Evolutionary conservation across 2,113 vertebrate species (phyloP), one percentile per base, ranked within the genome.

Genomic region (Coreoperca whiteheadi): DNA sequence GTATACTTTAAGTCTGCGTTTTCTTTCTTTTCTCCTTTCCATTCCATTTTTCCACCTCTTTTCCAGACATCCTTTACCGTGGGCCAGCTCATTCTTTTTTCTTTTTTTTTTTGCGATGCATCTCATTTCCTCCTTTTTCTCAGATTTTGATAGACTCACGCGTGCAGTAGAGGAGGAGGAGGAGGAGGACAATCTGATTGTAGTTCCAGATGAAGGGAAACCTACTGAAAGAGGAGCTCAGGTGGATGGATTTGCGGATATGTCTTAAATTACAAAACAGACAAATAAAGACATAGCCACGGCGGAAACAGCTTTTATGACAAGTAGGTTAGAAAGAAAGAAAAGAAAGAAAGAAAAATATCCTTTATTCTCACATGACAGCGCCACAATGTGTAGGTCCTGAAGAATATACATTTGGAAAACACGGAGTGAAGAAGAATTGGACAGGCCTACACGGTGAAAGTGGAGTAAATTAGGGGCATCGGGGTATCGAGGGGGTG

Each of bases 21-120:
- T 96, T 95, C 94, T 95, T 95, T 94, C 93, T 93, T 93, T 95
- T 95, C 93, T 94, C 92, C 93, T 94, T 94, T 94, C 93, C 94
- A 91, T 94, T 94, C 93, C 92, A 93, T 94, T 94, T 92, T 93
- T 93, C 93, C 90, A 93, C 92, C 92, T 88, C 89, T 93, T 94
- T 96, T 91, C 90, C 90, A 93, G 91, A 92, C 93, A 95, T 95
- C 93, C 94, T 93, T 94, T 93, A 93, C 87, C 85, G 81, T 87
- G 90, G 87, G 86, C 87, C 57, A 37, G 74, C 88, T 90, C 86
- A 81, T 92, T 94, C 87, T 84, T 90, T 86, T 91, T 91, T 90
- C 86, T 79, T 92, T 94, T 86, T 84, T 90, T 86, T 91, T 91
- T 91, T 89, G 82, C 91, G 84, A 92, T 94, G 93, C 94, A 93